These are phyloP conservation scores for Propsilocerus akamusi DNA, from an alignment of 1,140 invertebrate species.

Conservation along the genomic window DNA sequence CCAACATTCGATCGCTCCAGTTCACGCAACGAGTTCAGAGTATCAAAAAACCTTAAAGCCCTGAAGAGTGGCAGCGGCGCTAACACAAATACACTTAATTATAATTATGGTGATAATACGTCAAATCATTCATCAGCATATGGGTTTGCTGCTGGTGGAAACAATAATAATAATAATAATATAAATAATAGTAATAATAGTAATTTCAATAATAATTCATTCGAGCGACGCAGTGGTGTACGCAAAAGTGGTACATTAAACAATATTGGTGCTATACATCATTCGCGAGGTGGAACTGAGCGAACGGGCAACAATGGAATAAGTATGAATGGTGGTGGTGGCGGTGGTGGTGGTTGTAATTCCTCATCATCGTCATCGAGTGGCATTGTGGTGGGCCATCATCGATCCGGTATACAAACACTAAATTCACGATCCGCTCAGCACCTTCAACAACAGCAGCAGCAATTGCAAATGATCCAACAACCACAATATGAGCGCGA, in stretches of 20 bases:
- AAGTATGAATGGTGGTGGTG: slow-evolving; percentile 5
- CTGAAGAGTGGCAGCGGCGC: not conserved
- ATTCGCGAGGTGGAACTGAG: not conserved
- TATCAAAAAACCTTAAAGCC: slow-evolving; percentile 7
- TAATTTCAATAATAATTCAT: slow-evolving; percentile 15
- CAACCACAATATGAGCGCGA: not conserved
- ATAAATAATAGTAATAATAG: not conserved
- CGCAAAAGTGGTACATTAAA: slow-evolving; percentile 20
- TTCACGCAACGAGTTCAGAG: slow-evolving; percentile 6
- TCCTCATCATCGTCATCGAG: not conserved
- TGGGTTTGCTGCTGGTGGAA: not conserved
- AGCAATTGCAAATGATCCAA: not conserved
- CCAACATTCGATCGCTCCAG: slow-evolving; percentile 14
- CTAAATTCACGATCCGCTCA: not conserved
- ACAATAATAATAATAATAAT: not conserved
- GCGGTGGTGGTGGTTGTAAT: slow-evolving; percentile 5
- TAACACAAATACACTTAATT: not conserved
- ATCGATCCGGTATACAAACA: not conserved
- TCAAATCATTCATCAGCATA: slow-evolving; percentile 17
- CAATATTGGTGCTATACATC: slow-evolving; percentile 11
- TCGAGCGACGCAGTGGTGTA: slow-evolving; percentile 16
- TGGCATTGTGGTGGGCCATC: slow-evolving; percentile 1
- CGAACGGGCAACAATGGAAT: not conserved
- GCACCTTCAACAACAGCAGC: not conserved
- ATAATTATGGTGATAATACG: slow-evolving; percentile 10